phyloP scores from a whole-genome alignment of 2,113 vertebrate genomes.

The Athene cunicularia region DNA sequence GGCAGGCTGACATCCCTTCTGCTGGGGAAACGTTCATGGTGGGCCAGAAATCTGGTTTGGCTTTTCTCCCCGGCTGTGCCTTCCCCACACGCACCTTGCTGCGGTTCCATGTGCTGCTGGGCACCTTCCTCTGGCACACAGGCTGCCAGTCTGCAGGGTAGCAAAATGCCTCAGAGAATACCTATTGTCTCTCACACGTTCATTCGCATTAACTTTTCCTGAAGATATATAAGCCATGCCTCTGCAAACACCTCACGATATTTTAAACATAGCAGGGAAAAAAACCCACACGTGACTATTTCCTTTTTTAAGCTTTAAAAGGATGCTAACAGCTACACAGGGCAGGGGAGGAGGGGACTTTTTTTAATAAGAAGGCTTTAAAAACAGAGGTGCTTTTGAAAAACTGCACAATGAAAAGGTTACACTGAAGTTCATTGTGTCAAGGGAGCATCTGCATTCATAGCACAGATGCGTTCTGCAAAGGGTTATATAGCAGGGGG shows the following conservation, averaged over 20 bases:
- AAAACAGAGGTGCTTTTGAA: background rate
- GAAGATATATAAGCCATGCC: background rate
- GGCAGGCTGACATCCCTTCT: background rate
- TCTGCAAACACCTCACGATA: background rate
- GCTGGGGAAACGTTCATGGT: background rate
- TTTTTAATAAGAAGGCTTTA: background rate
- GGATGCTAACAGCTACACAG: background rate
- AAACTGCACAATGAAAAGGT: background rate
- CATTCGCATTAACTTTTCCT: background rate
- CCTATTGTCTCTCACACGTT: background rate
- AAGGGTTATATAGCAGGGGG: background rate
- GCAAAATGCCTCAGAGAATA: accelerated
- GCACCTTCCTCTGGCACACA: background rate
- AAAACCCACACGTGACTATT: background rate
- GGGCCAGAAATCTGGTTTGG: background rate
- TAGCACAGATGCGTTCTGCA: background rate
- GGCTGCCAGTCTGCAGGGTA: background rate
- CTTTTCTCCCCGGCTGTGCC: background rate
- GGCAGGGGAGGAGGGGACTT: accelerated
- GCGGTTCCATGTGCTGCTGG: accelerated
- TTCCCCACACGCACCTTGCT: accelerated
- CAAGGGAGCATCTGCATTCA: background rate
- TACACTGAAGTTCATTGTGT: background rate
- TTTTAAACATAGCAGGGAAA: background rate
- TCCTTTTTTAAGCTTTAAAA: background rate